A percentile compares a stretch with the other conserved stretches of the same genome.
These are phyloP conservation scores for Zele albiditarsus DNA, from an alignment of 2,888 invertebrate genomes.

Conservation along the genomic window DNA sequence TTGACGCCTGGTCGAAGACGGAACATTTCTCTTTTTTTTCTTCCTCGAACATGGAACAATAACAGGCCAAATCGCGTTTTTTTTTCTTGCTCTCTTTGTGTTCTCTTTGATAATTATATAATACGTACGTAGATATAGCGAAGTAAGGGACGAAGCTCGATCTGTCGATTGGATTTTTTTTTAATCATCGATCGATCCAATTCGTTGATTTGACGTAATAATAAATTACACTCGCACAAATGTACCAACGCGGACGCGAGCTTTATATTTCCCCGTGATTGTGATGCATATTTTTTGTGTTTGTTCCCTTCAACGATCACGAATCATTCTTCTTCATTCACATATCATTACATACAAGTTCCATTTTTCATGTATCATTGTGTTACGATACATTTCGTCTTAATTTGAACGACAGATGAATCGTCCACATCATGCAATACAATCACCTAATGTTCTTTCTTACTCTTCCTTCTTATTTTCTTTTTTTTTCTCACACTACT, in stretches of 20 bases:
- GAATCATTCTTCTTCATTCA: constrained; percentile 18
- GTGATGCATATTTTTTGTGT: background rate
- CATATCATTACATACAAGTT: constrained; percentile 1
- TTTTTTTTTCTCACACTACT: constrained; percentile 15
- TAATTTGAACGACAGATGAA: constrained; percentile 32
- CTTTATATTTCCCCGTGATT: constrained; percentile 5
- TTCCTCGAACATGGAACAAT: constrained; percentile 33
- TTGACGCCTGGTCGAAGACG: constrained; percentile 37
- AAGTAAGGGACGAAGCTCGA: constrained; percentile 42
- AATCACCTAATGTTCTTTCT: constrained; percentile 8
- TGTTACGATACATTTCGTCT: constrained; percentile 22
- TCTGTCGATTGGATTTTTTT: constrained; percentile 35
- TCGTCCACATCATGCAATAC: constrained; percentile 23
- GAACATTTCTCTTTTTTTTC: constrained; percentile 26
- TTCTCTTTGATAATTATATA: constrained; percentile 34
- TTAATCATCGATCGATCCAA: constrained; percentile 29
- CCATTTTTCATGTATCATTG: constrained; percentile 12
- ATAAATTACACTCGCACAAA: constrained; percentile 28
- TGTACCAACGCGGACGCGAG: constrained; percentile 21
- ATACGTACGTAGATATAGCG: constrained; percentile 27
- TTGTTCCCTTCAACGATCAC: background rate
- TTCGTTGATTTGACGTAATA: constrained; percentile 38
- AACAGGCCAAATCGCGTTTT: constrained; percentile 41
- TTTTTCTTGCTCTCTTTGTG: background rate
- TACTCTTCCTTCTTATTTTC: background rate